Conservation (phyloP, 1,140 invertebrate genomes). For the Archivesica marissinica region DNA sequence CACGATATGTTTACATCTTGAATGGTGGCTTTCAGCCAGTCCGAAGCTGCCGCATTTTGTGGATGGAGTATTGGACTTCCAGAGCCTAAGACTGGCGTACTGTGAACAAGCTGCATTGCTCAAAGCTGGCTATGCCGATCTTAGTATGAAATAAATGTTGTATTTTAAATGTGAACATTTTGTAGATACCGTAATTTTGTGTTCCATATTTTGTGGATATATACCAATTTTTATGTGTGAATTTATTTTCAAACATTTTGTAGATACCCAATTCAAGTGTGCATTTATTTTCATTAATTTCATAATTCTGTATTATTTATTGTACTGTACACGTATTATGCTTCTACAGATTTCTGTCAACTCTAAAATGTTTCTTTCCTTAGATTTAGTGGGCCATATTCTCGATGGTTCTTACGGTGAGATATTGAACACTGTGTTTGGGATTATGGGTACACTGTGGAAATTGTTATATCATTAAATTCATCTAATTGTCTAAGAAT, state of each 20-base stretch:
- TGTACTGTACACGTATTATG: too few relatives aligned
- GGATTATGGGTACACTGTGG: background rate
- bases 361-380: background rate
- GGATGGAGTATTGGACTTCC: constrained; percentile 59
- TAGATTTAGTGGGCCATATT: constrained; percentile 56
- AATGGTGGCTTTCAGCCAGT: background rate
- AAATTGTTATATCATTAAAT: too few relatives aligned
- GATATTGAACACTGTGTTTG: constrained; percentile 8
- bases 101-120: constrained; percentile 47
- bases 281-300: too few relatives aligned
- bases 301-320: too few relatives aligned
- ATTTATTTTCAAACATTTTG: too few relatives aligned
- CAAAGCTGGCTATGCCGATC: constrained; percentile 41
- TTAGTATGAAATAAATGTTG: constrained; percentile 27
- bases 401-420: constrained; percentile 60
- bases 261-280: too few relatives aligned
- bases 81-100: constrained; percentile 59
- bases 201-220: background rate
- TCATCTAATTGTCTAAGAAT: too few relatives aligned
- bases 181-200: background rate
- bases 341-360: too few relatives aligned
- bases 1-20: background rate
- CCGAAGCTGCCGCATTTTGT: constrained; percentile 41
- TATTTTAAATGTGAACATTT: background rate
- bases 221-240: too few relatives aligned